Percentiles rank a stretch among this genome's conserved stretches.
Conservation (phyloP, 2,797 vertebrate species). For the Phalanger gymnotis region DNA sequence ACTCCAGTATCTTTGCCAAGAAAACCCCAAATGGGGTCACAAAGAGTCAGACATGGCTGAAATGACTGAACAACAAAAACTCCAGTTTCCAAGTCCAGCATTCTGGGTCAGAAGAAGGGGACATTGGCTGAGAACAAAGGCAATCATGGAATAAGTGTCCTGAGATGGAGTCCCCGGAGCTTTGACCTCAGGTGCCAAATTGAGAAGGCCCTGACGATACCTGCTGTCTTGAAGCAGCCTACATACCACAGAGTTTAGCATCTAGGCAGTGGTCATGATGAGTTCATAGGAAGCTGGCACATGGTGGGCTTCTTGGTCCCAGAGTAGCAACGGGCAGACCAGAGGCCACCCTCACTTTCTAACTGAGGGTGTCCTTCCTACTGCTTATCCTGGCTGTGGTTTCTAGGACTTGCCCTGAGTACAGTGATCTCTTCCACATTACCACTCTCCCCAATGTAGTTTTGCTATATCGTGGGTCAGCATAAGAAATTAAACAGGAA, state of each 20-base stretch:
- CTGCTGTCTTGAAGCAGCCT: background rate
- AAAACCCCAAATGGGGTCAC: background rate
- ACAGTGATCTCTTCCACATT: background rate
- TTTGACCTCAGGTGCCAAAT: background rate
- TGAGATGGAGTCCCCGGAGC: background rate
- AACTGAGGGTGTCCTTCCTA: too few relatives aligned
- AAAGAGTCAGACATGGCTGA: background rate
- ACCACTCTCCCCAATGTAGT: background rate
- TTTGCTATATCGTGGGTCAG: background rate
- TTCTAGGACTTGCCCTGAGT: background rate
- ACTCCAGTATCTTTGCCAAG: background rate
- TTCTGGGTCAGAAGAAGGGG: background rate
- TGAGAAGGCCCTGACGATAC: background rate
- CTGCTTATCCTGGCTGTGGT: background rate
- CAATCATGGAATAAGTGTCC: background rate
- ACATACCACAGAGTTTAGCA: background rate
- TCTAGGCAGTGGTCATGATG: background rate
- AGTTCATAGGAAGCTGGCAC: background rate
- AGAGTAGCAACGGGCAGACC: background rate
- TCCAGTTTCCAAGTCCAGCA: background rate
- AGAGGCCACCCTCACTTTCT: background rate
- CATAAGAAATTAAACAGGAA: background rate
- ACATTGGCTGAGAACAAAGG: background rate
- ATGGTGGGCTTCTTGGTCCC: background rate
- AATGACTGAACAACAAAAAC: background rate